phyloP scores from a whole-genome alignment of 2,113 vertebrate species.

The Indicator indicator region DNA sequence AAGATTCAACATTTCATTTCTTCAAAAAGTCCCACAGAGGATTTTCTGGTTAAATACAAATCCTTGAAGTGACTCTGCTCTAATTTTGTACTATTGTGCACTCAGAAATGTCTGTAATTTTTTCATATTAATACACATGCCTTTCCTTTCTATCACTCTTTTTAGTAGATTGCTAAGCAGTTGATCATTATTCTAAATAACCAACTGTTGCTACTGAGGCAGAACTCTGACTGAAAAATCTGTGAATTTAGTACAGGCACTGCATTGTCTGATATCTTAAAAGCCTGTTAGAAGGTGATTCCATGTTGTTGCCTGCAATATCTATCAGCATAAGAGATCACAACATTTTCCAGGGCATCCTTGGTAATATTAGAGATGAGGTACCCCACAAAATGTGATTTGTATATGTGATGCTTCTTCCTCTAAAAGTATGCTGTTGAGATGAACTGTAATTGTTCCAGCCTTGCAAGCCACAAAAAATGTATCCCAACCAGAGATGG shows the following conservation, averaged over 20 bases:
- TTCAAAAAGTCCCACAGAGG: neutral
- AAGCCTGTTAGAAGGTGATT: conserved; percentile 57
- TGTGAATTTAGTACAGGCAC: conserved; percentile 43
- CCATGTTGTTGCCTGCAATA: conserved; percentile 16
- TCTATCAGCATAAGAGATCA: conserved; percentile 7
- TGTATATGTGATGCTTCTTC: conserved; percentile 35
- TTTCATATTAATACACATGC: neutral
- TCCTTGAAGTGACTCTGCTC: neutral
- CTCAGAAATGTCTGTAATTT: neutral
- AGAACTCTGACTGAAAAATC: conserved; percentile 52
- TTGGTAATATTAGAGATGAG: neutral
- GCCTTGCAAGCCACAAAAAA: neutral
- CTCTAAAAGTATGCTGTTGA: neutral
- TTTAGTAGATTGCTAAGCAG: neutral
- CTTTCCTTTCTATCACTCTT: neutral
- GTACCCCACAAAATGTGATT: neutral
- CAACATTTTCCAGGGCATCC: conserved; percentile 37
- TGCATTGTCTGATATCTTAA: conserved; percentile 29
- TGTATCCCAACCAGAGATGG: neutral
- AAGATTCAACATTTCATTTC: neutral
- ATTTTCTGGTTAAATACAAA: neutral
- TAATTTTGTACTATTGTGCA: neutral
- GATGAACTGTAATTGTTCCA: neutral
- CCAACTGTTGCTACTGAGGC: conserved; percentile 18
- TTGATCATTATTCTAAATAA: conserved; percentile 34